Percentiles rank a stretch among this genome's conserved stretches.
Evolutionary conservation across 2,888 invertebrate species (phyloP).

Genomic region (Nudaria mundana): DNA sequence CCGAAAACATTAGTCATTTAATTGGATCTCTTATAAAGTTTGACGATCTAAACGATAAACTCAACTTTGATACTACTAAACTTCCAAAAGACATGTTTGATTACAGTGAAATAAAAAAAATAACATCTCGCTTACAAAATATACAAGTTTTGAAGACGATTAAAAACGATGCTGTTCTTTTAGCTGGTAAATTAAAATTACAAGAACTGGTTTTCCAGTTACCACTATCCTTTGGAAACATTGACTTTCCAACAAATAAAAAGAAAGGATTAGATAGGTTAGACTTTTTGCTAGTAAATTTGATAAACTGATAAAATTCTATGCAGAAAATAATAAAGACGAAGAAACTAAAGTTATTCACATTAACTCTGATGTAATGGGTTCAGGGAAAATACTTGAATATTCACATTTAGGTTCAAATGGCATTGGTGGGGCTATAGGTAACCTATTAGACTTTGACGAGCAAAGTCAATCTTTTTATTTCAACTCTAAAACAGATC

Average conservation of each 20-base stretch:
- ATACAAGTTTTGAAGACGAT: slow-evolving; percentile 23
- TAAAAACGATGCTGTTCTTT: slow-evolving; percentile 27
- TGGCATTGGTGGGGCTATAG: slow-evolving; percentile 42
- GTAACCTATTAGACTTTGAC: slow-evolving; percentile 36
- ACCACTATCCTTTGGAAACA: slow-evolving; percentile 38
- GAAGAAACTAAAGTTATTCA: slow-evolving; percentile 18
- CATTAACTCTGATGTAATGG: slow-evolving; percentile 28
- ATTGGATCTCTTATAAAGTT: slow-evolving; percentile 33
- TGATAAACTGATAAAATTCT: slow-evolving; percentile 16
- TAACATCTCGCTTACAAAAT: slow-evolving; percentile 25
- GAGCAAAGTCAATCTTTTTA: slow-evolving; percentile 22
- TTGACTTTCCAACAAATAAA: slow-evolving; percentile 30
- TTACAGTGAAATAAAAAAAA: slow-evolving; percentile 16
- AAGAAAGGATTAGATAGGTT: slow-evolving; percentile 12
- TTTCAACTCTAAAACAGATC: slow-evolving; percentile 25
- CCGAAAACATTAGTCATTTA: slow-evolving; percentile 28
- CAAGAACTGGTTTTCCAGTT: slow-evolving; percentile 27
- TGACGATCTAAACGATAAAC: slow-evolving; percentile 22
- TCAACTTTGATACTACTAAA: slow-evolving; percentile 18
- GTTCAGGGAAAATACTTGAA: slow-evolving; percentile 27
- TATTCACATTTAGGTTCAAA: slow-evolving; percentile 30
- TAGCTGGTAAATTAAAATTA: slow-evolving; percentile 23
- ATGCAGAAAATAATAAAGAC: slow-evolving; percentile 6
- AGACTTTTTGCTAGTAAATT: slow-evolving; percentile 21
- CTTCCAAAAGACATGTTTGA: slow-evolving; percentile 24